phyloP scores from a whole-genome alignment of 2,888 invertebrate species.

The Scaptomyza reducta region DNA sequence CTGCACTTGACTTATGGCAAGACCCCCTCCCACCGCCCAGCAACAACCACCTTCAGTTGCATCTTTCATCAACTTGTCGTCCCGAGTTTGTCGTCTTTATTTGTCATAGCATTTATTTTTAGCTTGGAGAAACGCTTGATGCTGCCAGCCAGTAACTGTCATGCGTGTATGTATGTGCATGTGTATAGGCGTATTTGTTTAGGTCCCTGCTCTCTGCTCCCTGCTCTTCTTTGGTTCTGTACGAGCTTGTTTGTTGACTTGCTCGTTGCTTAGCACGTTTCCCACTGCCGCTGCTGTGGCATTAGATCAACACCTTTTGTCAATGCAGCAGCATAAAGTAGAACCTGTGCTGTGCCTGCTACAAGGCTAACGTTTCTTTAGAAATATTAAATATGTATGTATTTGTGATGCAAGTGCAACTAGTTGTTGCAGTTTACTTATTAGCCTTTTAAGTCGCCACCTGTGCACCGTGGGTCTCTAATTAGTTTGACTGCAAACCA shows the following conservation, averaged over 20 bases:
- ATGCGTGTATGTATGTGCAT: neutral
- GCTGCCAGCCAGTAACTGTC: conserved; percentile 36
- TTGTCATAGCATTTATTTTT: conserved; percentile 42
- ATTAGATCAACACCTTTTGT: conserved; percentile 59
- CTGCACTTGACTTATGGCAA: conserved; percentile 68
- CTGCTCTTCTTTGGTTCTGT: neutral
- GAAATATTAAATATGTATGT: conserved; percentile 23
- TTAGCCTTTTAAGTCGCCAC: conserved; percentile 9
- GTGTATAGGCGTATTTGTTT: conserved; percentile 3
- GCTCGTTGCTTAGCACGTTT: conserved; percentile 46
- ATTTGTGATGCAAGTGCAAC: conserved; percentile 36
- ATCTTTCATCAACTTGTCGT: conserved; percentile 53
- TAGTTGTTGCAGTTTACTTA: conserved; percentile 26
- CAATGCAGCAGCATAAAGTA: conserved; percentile 45
- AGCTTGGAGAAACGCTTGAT: conserved; percentile 31
- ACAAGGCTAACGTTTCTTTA: conserved; percentile 41
- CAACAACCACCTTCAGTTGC: conserved; percentile 46
- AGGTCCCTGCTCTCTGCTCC: neutral
- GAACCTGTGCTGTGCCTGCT: conserved; percentile 36
- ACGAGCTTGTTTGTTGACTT: conserved; percentile 54
- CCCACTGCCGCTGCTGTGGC: conserved; percentile 15
- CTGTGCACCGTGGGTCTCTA: conserved; percentile 22
- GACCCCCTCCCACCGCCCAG: conserved; percentile 9
- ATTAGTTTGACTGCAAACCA: conserved; percentile 41
- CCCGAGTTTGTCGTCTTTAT: conserved; percentile 8